These are phyloP conservation scores for Coptotermes formosanus DNA, from an alignment of 1,140 invertebrate genomes.

Conservation along the genomic window DNA sequence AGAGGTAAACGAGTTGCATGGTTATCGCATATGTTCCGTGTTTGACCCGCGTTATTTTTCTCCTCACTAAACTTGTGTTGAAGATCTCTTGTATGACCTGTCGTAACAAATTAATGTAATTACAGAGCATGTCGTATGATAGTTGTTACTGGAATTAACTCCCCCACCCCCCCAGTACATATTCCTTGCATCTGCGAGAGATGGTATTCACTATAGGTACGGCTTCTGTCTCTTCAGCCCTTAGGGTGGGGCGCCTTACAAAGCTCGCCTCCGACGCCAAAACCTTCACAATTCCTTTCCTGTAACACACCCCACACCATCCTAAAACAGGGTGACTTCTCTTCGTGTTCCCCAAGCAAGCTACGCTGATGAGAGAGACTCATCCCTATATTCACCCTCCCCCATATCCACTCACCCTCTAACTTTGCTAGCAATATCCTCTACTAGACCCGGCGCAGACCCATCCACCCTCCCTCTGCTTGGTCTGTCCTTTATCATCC, in stretches of 20 bases:
- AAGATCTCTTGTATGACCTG: no score
- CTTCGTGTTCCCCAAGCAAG: not conserved
- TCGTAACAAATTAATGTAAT: no score
- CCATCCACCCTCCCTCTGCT: constrained; percentile 4
- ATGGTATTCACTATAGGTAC: not conserved
- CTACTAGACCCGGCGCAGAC: not conserved
- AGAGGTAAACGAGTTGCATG: no score
- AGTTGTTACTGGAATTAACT: no score
- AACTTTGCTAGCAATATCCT: constrained; percentile 3
- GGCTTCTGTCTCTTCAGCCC: not conserved
- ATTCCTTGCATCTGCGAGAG: no score
- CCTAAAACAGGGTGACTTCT: constrained; percentile 16
- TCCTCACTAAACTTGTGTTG: no score
- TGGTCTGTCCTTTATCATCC: constrained; percentile 10
- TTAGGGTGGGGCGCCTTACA: not conserved
- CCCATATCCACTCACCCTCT: not conserved
- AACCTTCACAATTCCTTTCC: constrained; percentile 18
- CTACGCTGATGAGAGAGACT: not conserved
- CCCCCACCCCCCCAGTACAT: no score
- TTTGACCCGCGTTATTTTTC: no score
- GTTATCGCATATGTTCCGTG: no score
- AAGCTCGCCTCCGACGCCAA: not conserved
- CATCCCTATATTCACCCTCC: no score
- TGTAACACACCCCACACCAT: not conserved
- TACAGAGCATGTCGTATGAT: no score